Evolutionary conservation across 2,113 vertebrate genomes (phyloP).

Genomic region (Heterotis niloticus): DNA sequence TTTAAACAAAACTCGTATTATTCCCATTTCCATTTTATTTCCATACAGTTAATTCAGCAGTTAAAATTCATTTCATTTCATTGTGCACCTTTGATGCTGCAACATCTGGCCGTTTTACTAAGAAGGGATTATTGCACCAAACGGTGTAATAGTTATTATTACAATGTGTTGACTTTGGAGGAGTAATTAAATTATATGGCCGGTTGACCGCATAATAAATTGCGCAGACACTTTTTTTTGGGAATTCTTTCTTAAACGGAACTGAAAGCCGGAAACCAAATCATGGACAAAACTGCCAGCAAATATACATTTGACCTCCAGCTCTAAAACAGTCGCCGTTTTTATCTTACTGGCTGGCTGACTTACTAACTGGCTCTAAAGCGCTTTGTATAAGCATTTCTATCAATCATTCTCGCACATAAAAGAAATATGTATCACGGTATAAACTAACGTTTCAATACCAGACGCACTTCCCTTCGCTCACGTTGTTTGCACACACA

Average conservation of each 20-base stretch:
- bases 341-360: not conserved
- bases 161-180: constrained; percentile 71
- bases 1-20: constrained; percentile 2
- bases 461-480: no score
- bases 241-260: constrained; percentile 52
- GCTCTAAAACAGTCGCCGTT: constrained; percentile 15
- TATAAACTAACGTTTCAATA: no score
- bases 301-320: constrained; percentile 46
- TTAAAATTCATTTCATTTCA: constrained; percentile 54
- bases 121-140: constrained; percentile 61
- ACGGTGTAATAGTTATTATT: constrained; percentile 70
- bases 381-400: no score
- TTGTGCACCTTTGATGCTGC: constrained; percentile 56
- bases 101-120: constrained; percentile 55
- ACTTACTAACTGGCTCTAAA: not conserved
- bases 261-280: constrained; percentile 55
- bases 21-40: constrained; percentile 44
- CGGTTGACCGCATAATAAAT: constrained; percentile 76
- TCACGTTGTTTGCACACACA: no score
- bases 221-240: constrained; percentile 59
- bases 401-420: no score
- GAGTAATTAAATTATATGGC: constrained; percentile 76
- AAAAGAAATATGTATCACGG: no score
- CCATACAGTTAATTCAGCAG: constrained; percentile 60
- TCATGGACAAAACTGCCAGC: constrained; percentile 46